A percentile compares a stretch with the other conserved stretches of the same genome.
These are phyloP conservation scores for Cheilosia soror DNA, from an alignment of 2,888 invertebrate species.

Conservation along the genomic window DNA sequence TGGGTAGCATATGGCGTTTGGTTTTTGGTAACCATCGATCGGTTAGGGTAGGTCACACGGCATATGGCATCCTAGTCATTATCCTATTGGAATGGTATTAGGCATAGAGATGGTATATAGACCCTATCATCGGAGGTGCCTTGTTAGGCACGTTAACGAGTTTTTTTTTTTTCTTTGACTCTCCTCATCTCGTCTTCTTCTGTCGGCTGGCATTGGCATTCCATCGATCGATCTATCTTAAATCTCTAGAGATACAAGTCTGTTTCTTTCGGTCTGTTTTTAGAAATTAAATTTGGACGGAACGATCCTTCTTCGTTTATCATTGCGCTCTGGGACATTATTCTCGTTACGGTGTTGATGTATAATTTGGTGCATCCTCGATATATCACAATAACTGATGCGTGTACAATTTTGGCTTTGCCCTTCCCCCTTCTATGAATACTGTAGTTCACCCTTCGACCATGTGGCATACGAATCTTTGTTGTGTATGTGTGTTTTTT, in stretches of 20 bases:
- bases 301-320: conserved; percentile 10
- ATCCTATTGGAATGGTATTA: conserved; percentile 74
- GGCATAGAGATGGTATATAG: conserved; percentile 8
- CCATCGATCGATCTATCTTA: conserved; percentile 66
- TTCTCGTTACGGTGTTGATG: conserved; percentile 69
- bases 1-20: conserved; percentile 69
- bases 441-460: conserved; percentile 10
- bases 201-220: conserved; percentile 45
- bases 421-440: conserved; percentile 3
- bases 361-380: conserved; percentile 70
- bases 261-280: conserved; percentile 53
- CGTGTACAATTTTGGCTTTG: conserved; percentile 63
- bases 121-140: conserved; percentile 71
- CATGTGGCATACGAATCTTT: conserved; percentile 14
- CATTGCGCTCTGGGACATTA: conserved; percentile 54
- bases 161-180: conserved; percentile 22
- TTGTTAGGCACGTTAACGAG: conserved; percentile 74
- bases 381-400: conserved; percentile 74
- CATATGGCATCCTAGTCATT: conserved; percentile 61
- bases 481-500: conserved; percentile 24
- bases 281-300: conserved; percentile 65
- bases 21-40: conserved; percentile 42
- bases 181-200: neutral
- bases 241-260: conserved; percentile 55
- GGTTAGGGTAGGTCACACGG: conserved; percentile 69